Conservation (phyloP, 2,888 invertebrate genomes). For the Drosophila flavopinicola region DNA sequence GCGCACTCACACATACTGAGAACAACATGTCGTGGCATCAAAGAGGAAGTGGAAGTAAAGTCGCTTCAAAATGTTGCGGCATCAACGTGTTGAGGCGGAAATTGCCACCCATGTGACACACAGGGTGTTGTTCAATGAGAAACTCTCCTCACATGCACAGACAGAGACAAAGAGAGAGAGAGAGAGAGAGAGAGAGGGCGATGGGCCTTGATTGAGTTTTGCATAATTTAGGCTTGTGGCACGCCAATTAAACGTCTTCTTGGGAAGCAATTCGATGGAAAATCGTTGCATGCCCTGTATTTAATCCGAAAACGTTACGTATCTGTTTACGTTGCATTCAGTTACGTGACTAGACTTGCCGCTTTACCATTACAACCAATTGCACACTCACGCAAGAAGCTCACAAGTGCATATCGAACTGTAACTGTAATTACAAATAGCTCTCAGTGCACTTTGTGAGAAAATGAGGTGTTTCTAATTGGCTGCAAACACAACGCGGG, state of each 20-base stretch:
- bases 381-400: conserved; percentile 13
- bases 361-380: conserved; percentile 32
- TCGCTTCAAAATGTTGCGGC: conserved; percentile 49
- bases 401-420: conserved; percentile 28
- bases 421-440: conserved; percentile 52
- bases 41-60: conserved; percentile 43
- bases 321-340: conserved; percentile 9
- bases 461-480: conserved; percentile 63
- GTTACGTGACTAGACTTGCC: conserved; percentile 38
- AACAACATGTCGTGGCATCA: conserved; percentile 47
- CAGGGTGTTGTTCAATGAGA: conserved; percentile 4
- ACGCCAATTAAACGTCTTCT: conserved; percentile 42
- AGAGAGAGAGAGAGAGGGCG: not conserved
- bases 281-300: conserved; percentile 15
- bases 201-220: conserved; percentile 48
- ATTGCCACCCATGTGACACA: conserved; percentile 55
- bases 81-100: conserved; percentile 70
- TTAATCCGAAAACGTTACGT: not conserved
- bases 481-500: conserved; percentile 57
- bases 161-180: not conserved
- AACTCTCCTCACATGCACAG: not conserved
- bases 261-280: conserved; percentile 43
- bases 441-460: conserved; percentile 18
- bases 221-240: conserved; percentile 59
- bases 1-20: conserved; percentile 11